phyloP scores from a whole-genome alignment of 1,140 invertebrate genomes.

The Antheraea mylitta region DNA sequence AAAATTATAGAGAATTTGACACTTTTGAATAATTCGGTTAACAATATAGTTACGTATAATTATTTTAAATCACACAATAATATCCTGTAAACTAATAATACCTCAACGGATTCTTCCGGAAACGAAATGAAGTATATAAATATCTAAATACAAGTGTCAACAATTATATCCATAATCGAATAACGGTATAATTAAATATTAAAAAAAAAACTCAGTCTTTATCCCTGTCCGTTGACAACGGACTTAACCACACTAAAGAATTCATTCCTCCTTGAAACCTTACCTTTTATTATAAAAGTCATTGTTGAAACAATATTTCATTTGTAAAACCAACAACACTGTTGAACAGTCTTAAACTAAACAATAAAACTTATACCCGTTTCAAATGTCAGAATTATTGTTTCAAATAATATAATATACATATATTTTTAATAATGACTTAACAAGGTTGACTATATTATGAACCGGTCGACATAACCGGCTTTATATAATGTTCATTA shows the following conservation, averaged over 20 bases:
- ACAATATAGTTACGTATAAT: conserved; percentile 7
- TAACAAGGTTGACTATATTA: background rate
- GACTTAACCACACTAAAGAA: conserved; percentile 13
- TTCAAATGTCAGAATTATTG: conserved; percentile 4
- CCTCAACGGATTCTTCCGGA: too few relatives aligned
- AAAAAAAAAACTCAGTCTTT: conserved; percentile 35
- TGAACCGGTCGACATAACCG: conserved; percentile 25
- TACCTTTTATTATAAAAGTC: background rate
- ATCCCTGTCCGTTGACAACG: conserved; percentile 19
- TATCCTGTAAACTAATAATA: too few relatives aligned
- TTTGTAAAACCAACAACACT: background rate
- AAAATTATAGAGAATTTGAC: conserved; percentile 31
- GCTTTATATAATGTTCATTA: conserved; percentile 20
- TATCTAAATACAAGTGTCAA: background rate
- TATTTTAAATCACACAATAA: background rate
- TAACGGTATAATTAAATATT: conserved; percentile 5
- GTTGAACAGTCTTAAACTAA: background rate
- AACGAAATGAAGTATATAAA: too few relatives aligned
- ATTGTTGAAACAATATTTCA: conserved; percentile 6
- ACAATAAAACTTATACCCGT: background rate
- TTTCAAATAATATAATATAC: conserved; percentile 4
- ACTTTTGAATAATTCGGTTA: conserved; percentile 10
- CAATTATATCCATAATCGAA: background rate
- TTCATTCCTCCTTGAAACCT: conserved; percentile 13
- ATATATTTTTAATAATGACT: background rate